Conservation (phyloP, 1,140 invertebrate genomes). For the Meloidogyne floridensis region DNA sequence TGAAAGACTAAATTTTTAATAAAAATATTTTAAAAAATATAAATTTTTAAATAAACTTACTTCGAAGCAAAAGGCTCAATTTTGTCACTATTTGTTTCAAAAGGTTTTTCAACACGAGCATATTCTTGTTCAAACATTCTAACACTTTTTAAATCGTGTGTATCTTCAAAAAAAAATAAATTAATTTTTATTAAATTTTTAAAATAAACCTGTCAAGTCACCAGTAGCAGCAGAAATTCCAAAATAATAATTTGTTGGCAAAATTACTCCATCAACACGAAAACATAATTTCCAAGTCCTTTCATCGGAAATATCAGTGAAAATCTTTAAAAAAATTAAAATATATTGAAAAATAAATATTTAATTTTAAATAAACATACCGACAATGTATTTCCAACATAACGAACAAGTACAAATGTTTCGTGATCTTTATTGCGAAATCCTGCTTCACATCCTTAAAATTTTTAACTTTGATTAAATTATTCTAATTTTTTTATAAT, state of each 20-base stretch:
- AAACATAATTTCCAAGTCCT: conserved; percentile 92
- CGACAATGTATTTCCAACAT: conserved; percentile 83
- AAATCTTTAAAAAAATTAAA: conserved; percentile 54
- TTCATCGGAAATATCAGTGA: conserved; percentile 75
- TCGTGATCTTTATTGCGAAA: conserved; percentile 90
- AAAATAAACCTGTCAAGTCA: conserved; percentile 74
- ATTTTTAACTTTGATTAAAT: not conserved
- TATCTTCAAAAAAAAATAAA: conserved; percentile 72
- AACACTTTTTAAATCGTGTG: conserved; percentile 89
- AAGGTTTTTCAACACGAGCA: conserved; percentile 56
- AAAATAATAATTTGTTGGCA: conserved; percentile 93
- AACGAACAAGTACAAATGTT: conserved; percentile 84
- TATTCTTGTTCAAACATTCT: conserved; percentile 65
- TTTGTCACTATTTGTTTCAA: conserved; percentile 49
- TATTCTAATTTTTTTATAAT: too few relatives aligned
- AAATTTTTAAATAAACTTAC: not conserved
- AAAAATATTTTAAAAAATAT: not conserved
- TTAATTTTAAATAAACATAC: conserved; percentile 68
- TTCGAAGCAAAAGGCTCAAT: conserved; percentile 59
- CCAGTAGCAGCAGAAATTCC: conserved; percentile 93
- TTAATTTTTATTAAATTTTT: conserved; percentile 34
- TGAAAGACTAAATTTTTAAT: too few relatives aligned
- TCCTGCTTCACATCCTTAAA: conserved; percentile 73
- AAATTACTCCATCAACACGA: conserved; percentile 80
- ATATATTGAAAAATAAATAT: not conserved